Base-by-base conservation (phyloP, 2,113 vertebrate species). In the Planiliza haematocheilus region DNA sequence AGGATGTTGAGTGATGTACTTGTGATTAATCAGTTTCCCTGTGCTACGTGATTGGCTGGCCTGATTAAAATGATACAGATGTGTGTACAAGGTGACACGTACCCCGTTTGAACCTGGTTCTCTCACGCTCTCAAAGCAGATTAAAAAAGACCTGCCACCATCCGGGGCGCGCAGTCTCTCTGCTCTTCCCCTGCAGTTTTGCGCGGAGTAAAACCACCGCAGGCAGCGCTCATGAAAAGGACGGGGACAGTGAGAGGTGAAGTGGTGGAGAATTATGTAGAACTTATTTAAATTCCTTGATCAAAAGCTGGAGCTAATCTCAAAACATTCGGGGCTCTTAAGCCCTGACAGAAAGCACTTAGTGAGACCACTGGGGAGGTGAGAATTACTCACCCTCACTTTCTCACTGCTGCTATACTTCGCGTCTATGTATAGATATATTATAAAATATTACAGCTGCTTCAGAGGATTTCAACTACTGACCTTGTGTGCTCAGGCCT, bases 281-380 rank as follows among this genome's bases (percentile, higher is more conserved):
- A 87, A 80, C 51, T 56, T 59, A 58, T 72, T 87, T 63, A 39
- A 83, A 79, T 34, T 77, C 56, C 34, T 46, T 30, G 69, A 83
- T 87, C 75, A 77, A 85, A 83, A 79, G 77, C 77, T 61, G 1
- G 17, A 53, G 62, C 63, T 89, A 70, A 89, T 86, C 77, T 80
- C 34, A 50, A 77, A 79, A 82, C 75, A 82, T 79, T 81, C 6
- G 0, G 14, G 57, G 68, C 18, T 71, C 24, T 5, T 70, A 81
- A 75, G 43, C 59, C 42, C 46, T 56, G 84, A 80, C 77, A 70
- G 77, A 67, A 80, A 75, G 74, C 76, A 68, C 60, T 87, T 76
- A 70, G 53, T n/a, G 14, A 42, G 75, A 84, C 73, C 77, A 67
- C 64, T 38, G 74, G 57, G 49, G 70, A 83, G 69, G 70, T 53